Evolutionary conservation across 2,113 vertebrate species (phyloP), one percentile per base, ranked within the genome.

Genomic region (Formicarius rufipectus): DNA sequence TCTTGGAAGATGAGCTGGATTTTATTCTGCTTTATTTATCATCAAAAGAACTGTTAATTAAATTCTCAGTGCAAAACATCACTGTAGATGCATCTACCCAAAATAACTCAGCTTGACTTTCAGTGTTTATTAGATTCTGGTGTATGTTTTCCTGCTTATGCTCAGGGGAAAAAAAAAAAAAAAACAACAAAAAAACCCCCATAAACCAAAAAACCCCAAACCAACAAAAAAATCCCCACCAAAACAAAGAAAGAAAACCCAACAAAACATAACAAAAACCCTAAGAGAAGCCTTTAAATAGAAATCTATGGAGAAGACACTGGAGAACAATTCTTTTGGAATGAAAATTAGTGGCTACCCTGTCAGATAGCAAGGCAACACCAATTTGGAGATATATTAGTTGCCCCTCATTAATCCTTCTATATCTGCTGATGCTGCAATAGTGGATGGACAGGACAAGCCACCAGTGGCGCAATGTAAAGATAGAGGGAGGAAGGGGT

Each of bases 11-110:
- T 40, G 27, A 89, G 53, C 12, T 69, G 20, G 17, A 47, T 87
- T 84, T 84, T 93, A 76, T 89, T 87, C 33, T 66, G 20, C 31
- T 66, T 87, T 85, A 89, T 93, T 91, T 87, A 80, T 66, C 50
- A 75, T 64, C 16, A 87, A 42, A 80, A 87, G 31, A 90, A 71
- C 8, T 52, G 37, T 66, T 96, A 92, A 90, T 89, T 92, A 68
- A 93, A 77, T 81, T 73, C 35, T 82, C 44, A 75, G 24, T 39
- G 31, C 53, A 75, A 87, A 90, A 71, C 80, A 88, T 44, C 55
- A 63, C 35, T 83, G n/a, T 64, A 89, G 58, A 85, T 49, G 31
- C 53, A 84, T 53, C 47, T 91, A 75, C 49, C 10, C 39, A 63
- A 94, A 94, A 94, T 67, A 93, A 68, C 44, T 8, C 17, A 72